A percentile compares a stretch with the other conserved stretches of the same genome.
Conservation (phyloP, 2,797 vertebrate genomes). For the Emys orbicularis region DNA sequence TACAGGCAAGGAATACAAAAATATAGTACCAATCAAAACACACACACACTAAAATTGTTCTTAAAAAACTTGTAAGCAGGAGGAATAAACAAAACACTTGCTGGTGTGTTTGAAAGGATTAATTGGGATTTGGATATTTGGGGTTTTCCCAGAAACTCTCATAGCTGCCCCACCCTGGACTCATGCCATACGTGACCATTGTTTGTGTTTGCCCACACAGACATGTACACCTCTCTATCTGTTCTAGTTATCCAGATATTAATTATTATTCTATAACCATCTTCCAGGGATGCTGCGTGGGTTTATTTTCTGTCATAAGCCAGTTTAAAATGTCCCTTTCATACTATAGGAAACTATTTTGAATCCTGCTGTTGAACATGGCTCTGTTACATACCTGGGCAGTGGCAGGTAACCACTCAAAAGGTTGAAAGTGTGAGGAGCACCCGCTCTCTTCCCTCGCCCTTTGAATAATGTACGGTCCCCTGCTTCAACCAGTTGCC, state of each 20-base stretch:
- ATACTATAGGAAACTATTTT: neutral
- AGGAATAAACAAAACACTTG: neutral
- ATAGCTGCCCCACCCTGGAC: neutral
- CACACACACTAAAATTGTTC: neutral
- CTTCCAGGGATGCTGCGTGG: neutral
- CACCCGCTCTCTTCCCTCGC: neutral
- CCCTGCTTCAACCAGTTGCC: neutral
- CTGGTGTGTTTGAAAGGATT: neutral
- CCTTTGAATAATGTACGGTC: neutral
- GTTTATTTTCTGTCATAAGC: neutral
- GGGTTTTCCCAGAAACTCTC: neutral
- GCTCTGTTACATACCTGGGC: neutral
- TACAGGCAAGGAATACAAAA: neutral
- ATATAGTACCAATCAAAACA: neutral
- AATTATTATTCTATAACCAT: neutral
- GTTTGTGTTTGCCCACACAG: neutral
- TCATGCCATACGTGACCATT: neutral
- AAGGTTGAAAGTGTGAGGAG: neutral
- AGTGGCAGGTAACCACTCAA: neutral
- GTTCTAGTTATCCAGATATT: neutral
- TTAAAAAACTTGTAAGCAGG: accelerated
- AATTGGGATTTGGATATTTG: neutral
- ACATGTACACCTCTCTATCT: neutral
- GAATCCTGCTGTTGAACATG: neutral
- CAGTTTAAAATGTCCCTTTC: neutral